Percentiles rank a stretch among this genome's conserved stretches.
Conservation (phyloP, 2,888 invertebrate species). For the Cenopis cana region DNA sequence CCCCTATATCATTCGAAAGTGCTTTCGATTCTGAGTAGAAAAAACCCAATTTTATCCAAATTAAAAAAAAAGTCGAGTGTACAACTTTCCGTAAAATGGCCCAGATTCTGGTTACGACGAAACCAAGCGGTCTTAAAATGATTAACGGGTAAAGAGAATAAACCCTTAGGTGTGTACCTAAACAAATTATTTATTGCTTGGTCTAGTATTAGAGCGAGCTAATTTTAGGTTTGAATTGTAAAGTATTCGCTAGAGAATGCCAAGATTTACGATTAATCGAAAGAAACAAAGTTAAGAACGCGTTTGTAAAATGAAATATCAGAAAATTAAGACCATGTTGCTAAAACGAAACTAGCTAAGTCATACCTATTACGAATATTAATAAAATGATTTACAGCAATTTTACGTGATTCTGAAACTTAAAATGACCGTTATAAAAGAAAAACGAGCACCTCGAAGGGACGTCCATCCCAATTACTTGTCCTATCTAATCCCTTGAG, state of each 20-base stretch:
- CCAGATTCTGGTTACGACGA: not conserved
- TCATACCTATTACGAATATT: conserved; percentile 4
- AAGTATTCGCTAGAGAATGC: not conserved
- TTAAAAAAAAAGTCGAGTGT: no score
- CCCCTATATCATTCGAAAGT: no score
- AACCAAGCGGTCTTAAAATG: not conserved
- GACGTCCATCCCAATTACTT: conserved; percentile 29
- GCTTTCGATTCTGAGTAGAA: no score
- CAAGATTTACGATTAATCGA: not conserved
- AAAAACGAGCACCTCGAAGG: conserved; percentile 22
- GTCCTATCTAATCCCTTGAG: conserved; percentile 21
- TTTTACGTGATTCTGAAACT: conserved; percentile 15
- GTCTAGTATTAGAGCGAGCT: not conserved
- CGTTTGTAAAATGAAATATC: not conserved
- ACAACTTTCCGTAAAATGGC: no score
- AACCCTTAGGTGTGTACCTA: not conserved
- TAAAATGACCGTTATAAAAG: conserved; percentile 17
- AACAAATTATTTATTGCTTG: not conserved
- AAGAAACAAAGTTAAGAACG: not conserved
- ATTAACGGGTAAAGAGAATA: not conserved
- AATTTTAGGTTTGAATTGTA: not conserved
- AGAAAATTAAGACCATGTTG: not conserved
- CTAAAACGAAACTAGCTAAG: not conserved
- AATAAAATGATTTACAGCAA: conserved; percentile 4
- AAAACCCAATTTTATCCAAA: no score